A percentile compares a stretch with the other conserved stretches of the same genome.
Evolutionary conservation across 2,113 vertebrate species (phyloP).

Genomic region (Mellivora capensis): DNA sequence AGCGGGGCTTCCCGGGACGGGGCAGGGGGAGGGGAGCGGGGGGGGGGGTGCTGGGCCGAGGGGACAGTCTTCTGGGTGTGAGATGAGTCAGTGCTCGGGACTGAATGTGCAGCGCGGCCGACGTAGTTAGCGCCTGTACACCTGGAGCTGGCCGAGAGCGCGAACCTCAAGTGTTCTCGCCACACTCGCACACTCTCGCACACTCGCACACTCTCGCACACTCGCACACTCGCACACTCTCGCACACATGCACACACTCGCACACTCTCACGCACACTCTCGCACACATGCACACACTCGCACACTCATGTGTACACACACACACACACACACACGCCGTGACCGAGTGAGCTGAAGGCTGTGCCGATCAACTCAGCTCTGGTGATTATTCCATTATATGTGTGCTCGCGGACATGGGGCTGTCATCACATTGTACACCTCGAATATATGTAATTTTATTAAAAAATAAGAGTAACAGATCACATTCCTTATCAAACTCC

Average conservation of each 20-base stretch:
- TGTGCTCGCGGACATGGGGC: not conserved
- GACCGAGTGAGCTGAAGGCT: not conserved
- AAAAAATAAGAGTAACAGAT: not conserved
- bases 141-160: too few species aligned
- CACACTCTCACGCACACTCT: not conserved
- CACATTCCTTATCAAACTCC: not conserved
- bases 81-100: too few species aligned
- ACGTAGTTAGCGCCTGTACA: too few species aligned
- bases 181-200: not conserved
- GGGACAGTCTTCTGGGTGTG: too few species aligned
- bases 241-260: not conserved
- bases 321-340: too few species aligned
- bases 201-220: too few species aligned
- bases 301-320: too few species aligned
- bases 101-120: too few species aligned
- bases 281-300: too few species aligned
- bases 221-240: too few species aligned
- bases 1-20: not conserved
- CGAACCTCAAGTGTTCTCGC: too few species aligned
- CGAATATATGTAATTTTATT: not conserved
- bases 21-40: rapidly evolving
- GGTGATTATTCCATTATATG: not conserved
- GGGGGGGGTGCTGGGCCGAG: too few species aligned
- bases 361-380: not conserved
- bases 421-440: not conserved